Percentiles rank a stretch among this genome's conserved stretches.
These are phyloP conservation scores for Sylvia borin DNA, from an alignment of 2,797 vertebrate species.

Conservation along the genomic window DNA sequence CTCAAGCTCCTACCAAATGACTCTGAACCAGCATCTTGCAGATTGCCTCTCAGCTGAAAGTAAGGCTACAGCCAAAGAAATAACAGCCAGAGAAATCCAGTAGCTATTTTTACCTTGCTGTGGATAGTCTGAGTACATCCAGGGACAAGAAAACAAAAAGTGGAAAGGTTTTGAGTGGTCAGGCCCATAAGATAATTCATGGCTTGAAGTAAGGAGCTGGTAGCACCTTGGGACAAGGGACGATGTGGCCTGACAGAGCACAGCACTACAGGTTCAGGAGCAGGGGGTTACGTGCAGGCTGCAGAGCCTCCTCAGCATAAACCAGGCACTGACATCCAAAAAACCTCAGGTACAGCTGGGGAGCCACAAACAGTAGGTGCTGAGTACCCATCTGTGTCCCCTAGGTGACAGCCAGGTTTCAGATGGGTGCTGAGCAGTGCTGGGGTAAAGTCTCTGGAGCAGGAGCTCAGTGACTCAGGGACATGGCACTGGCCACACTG, in stretches of 20 bases:
- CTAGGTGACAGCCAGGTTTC: background rate
- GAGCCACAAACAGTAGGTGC: background rate
- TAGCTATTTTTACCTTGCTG: background rate
- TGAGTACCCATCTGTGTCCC: background rate
- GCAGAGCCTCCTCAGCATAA: background rate
- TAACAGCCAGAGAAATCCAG: accelerated
- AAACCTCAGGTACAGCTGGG: background rate
- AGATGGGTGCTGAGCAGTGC: background rate
- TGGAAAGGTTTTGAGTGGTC: background rate
- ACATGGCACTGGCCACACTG: background rate
- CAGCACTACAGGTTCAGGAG: background rate
- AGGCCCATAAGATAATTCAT: background rate
- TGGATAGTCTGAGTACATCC: background rate
- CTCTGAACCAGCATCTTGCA: background rate
- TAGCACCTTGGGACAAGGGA: background rate
- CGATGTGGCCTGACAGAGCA: accelerated
- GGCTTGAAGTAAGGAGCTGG: background rate
- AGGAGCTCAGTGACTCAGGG: background rate
- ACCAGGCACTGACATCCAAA: accelerated
- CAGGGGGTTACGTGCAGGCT: background rate
- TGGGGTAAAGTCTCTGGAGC: background rate
- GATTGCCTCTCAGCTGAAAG: background rate
- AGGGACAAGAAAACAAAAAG: background rate
- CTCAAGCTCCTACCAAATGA: background rate
- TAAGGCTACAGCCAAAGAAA: background rate